Evolutionary conservation across 53 echinoderm and acorn worm genomes (phyloP), one percentile per base, ranked within the genome.

Genomic region (Crossaster papposus): DNA sequence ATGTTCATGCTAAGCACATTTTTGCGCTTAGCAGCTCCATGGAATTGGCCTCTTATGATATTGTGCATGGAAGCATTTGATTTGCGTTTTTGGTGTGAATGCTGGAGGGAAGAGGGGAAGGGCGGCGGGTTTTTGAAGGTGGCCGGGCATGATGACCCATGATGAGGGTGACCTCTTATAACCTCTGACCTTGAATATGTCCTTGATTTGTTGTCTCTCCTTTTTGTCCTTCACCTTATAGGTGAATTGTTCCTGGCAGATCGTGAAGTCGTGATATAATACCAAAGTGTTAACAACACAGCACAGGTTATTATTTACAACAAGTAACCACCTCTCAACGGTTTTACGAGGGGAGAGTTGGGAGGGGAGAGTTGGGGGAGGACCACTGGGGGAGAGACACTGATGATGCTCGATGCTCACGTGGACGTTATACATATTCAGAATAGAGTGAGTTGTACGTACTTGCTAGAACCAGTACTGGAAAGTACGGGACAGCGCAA

Each of bases 141-240:
- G 68, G 68, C 68, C 3, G 28, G 68, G 68, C 58, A 58, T 20
- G 37, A 32, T 84, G 84, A 72, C 72, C 70, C 72, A 72, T 22
- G 84, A 44, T 72, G 84, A 65, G 68, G n/a, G 34, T 82, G 64
- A 54, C 58, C 54, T 54, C 81, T n/a, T 82, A 79, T 72, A 52
- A 84, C 84, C 58, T 52, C 92, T 81, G 62, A 97, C 98, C 95
- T 97, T 97, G 83, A 97, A 97, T 80, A 93, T 95, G 70, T 97
- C 98, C 78, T 97, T 97, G 75, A 97, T 97, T 18, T 90, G 93
- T 35, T 95, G 95, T 29, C 98, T 81, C 79, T 97, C 97, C 65
- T 96, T 95, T 84, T 73, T 84, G 84, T 97, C 98, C 79, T 97
- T 97, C 65, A 84, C 51, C 84, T 73, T 84, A 20, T 52, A 52